Percentiles rank a stretch among this genome's conserved stretches.
These are phyloP conservation scores for Isoperla grammatica DNA, from an alignment of 2,888 invertebrate genomes.

Conservation along the genomic window DNA sequence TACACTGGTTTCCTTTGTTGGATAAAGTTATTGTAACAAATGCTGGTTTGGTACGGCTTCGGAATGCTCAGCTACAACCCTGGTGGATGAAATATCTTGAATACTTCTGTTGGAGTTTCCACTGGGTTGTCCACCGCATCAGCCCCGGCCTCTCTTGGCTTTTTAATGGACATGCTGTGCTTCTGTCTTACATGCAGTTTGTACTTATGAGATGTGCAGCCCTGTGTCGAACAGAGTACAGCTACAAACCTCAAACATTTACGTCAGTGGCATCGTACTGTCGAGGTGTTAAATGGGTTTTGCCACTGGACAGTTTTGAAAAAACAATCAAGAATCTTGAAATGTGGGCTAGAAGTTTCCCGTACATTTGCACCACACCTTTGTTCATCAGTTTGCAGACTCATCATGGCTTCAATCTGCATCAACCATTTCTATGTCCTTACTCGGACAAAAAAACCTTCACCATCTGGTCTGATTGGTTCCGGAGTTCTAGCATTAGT, in stretches of 20 bases:
- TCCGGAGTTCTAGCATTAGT: constrained; percentile 19
- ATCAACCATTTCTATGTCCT: constrained; percentile 21
- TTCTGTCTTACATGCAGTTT: constrained; percentile 22
- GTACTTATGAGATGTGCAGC: constrained; percentile 7
- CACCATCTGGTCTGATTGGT: constrained; percentile 28
- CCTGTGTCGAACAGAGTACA: constrained; percentile 18
- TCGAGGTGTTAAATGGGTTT: constrained; percentile 24
- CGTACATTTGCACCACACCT: constrained; percentile 23
- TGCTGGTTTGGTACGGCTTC: constrained; percentile 19
- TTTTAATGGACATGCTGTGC: constrained; percentile 16
- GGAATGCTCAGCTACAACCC: constrained; percentile 20
- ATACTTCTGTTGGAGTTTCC: constrained; percentile 18
- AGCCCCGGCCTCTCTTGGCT: constrained; percentile 23
- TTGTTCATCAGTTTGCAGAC: constrained; percentile 23
- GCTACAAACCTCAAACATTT: constrained; percentile 23
- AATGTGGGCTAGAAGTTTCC: constrained; percentile 20
- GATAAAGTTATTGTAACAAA: constrained; percentile 23
- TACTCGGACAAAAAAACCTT: constrained; percentile 16
- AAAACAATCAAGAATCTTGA: constrained; percentile 14
- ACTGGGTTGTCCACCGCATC: constrained; percentile 20
- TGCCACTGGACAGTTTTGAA: constrained; percentile 19
- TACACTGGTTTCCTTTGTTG: constrained; percentile 26
- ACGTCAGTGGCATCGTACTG: constrained; percentile 20
- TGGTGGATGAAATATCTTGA: constrained; percentile 23
- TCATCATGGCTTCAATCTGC: constrained; percentile 7